A percentile compares a stretch with the other conserved stretches of the same genome.
Conservation (phyloP, 2,888 invertebrate genomes). For the Tenthredo mesomela region DNA sequence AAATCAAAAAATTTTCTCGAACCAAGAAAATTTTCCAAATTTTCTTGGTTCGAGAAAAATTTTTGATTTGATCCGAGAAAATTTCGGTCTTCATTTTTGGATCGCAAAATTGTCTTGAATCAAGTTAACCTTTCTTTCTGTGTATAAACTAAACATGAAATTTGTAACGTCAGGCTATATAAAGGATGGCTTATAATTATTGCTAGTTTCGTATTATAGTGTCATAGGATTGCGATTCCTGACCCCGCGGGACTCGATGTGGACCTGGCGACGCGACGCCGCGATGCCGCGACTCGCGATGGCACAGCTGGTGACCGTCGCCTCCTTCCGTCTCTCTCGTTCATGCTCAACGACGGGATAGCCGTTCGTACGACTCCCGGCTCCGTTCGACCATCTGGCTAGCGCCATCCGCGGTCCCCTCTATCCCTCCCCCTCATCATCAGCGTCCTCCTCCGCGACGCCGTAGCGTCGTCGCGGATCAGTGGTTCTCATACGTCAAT, state of each 20-base stretch:
- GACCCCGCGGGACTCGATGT: conserved; percentile 54
- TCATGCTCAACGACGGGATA: conserved; percentile 26
- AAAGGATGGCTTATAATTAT: background rate
- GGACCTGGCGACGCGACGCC: conserved; percentile 60
- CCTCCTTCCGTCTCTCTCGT: conserved; percentile 62
- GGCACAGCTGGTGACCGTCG: conserved; percentile 68
- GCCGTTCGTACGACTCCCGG: conserved; percentile 49
- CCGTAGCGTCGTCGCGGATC: conserved; percentile 29
- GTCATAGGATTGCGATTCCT: conserved; percentile 31
- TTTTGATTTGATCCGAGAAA: no score
- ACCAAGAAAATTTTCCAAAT: no score
- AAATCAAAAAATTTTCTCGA: no score
- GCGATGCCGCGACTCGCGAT: conserved; percentile 59
- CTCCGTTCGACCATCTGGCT: conserved; percentile 62
- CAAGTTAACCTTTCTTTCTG: no score
- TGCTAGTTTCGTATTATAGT: background rate
- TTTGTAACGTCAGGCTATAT: conserved; percentile 49
- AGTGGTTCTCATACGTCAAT: conserved; percentile 45
- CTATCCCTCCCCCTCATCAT: conserved; percentile 48
- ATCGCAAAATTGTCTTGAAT: no score
- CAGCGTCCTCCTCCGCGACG: conserved; percentile 49
- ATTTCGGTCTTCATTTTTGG: no score
- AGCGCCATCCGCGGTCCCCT: conserved; percentile 59
- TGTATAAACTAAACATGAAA: background rate
- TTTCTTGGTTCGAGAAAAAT: no score